phyloP scores from a whole-genome alignment of 2,888 invertebrate genomes.

The Agriotes lineatus region DNA sequence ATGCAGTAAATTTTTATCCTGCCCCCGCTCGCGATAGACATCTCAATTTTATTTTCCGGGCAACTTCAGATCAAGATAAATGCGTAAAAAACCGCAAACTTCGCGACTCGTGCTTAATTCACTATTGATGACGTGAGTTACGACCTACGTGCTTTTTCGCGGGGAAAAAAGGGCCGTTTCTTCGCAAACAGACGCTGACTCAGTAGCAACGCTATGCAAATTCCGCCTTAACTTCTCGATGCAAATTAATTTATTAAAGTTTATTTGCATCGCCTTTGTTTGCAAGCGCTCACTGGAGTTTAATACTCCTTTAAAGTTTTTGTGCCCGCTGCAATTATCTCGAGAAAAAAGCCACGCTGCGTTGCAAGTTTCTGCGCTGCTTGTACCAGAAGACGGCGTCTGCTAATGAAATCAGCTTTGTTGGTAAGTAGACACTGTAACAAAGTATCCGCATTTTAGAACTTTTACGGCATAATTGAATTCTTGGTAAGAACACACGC shows the following conservation, averaged over 20 bases:
- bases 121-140: constrained; percentile 25
- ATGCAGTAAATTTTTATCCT: constrained; percentile 16
- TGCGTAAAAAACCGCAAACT: constrained; percentile 24
- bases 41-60: constrained; percentile 25
- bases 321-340: constrained; percentile 19
- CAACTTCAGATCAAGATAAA: constrained; percentile 21
- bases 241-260: constrained; percentile 33
- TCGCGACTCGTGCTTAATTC: constrained; percentile 19
- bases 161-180: constrained; percentile 4
- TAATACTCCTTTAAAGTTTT: constrained; percentile 23
- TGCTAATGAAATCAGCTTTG: too few relatives aligned
- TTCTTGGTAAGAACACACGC: too few relatives aligned
- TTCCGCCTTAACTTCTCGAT: constrained; percentile 11
- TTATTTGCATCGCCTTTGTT: constrained; percentile 27
- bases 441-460: too few relatives aligned
- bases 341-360: too few relatives aligned
- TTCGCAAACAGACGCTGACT: constrained; percentile 5
- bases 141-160: constrained; percentile 24
- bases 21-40: constrained; percentile 9
- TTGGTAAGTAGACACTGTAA: too few relatives aligned
- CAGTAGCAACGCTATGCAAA: constrained; percentile 16
- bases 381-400: too few relatives aligned
- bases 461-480: too few relatives aligned
- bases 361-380: too few relatives aligned
- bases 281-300: constrained; percentile 9